Base-by-base conservation (phyloP, 2,113 vertebrate species). In the Talpa occidentalis region DNA sequence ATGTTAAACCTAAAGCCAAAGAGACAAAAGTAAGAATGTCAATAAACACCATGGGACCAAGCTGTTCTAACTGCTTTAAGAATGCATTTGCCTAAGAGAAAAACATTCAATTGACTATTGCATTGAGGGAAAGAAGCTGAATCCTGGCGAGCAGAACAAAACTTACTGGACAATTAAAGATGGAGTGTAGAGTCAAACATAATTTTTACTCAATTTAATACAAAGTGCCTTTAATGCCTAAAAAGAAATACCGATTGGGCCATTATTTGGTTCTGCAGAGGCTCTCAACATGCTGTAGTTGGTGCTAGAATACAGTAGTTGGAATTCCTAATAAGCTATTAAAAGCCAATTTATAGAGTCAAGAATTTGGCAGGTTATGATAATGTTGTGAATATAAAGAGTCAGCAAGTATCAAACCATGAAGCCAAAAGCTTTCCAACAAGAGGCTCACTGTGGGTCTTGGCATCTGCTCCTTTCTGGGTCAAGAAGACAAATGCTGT, bases 1-100 rank as follows among this genome's bases (percentile, higher is more conserved):
- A 99, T 99, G 98, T 99, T 99, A 97, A 99, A 99, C 96, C 99
- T 99, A 92, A 91, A 77, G 91, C 66, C 93, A 95, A 93, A 0
- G 62, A 84, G 95, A 95, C 40, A 96, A 76, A 0, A 0, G 77
- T 42, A 66, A 93, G 40, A 10, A 64, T 15, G 70, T 87, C 79
- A 92, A 49, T 22, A n/a, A 49, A 83, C 74, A 73, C 28, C 49
- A 67, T 42, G 11, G 1, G 2, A 21, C 8, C 0, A 0, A 21
- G 47, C 22, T 49, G 28, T 14, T 44, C 11, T 6, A 3, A 54
- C 0, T 47, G 84, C n/a, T 52, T 72, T 40, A 66, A 80, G 44
- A 81, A 60, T 1, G 4, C 19, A 62, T 24, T 8, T 56, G 22
- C 72, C 28, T 28, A 70, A 59, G 9, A 78, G 59, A 78, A 89